phyloP scores from a whole-genome alignment of 1,140 invertebrate genomes.

The Chionoecetes opilio region DNA sequence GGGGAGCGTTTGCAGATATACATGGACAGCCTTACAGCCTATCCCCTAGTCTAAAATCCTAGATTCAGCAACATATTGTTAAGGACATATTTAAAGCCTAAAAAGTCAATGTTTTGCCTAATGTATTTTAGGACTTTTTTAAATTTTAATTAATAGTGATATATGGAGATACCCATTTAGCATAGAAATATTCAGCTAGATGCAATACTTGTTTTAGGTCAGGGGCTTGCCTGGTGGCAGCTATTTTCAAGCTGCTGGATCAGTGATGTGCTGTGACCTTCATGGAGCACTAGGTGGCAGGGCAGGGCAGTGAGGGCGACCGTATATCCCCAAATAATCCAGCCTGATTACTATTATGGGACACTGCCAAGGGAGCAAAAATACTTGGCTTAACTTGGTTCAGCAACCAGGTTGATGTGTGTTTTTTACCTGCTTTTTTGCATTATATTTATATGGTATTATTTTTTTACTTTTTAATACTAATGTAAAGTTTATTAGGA shows the following conservation, averaged over 20 bases:
- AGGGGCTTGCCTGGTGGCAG: constrained; percentile 39
- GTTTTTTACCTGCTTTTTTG: constrained; percentile 3
- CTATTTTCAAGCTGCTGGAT: constrained; percentile 10
- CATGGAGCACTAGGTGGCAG: background rate
- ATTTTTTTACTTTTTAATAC: constrained; percentile 13
- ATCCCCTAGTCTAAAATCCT: constrained; percentile 45
- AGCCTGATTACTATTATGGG: background rate
- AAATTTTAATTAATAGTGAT: constrained; percentile 51
- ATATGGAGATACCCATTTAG: constrained; percentile 40
- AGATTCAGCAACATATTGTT: constrained; percentile 67
- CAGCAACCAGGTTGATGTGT: constrained; percentile 17
- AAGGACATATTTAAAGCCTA: constrained; percentile 60
- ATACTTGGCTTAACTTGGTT: background rate
- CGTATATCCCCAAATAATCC: background rate
- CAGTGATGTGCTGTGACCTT: background rate
- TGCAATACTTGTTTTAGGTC: background rate
- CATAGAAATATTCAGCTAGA: constrained; percentile 12
- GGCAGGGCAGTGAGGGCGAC: background rate
- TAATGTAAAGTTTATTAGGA: background rate
- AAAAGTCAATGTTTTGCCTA: constrained; percentile 47
- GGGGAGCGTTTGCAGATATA: constrained; percentile 40
- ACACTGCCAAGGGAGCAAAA: background rate
- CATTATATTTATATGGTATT: constrained; percentile 22
- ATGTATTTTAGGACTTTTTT: constrained; percentile 46
- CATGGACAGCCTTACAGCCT: constrained; percentile 34